phyloP scores from a whole-genome alignment of 2,113 vertebrate genomes.

The Leptosomus discolor region DNA sequence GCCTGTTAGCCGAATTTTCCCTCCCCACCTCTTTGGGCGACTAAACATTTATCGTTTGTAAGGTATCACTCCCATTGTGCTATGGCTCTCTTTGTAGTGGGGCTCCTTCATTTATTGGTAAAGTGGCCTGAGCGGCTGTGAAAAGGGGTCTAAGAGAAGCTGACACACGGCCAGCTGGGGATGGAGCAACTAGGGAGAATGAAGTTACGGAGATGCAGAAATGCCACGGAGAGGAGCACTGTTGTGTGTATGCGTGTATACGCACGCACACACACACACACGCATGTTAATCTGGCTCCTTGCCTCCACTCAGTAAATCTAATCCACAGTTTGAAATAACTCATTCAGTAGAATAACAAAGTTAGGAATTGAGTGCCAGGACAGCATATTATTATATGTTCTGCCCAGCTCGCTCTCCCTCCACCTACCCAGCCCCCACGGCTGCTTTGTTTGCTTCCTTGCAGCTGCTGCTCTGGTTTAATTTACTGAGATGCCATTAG shows the following conservation, averaged over 20 bases:
- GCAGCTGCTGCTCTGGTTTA: slow-evolving; percentile 48
- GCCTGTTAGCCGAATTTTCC: neutral
- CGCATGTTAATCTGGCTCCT: neutral
- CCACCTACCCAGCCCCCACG: neutral
- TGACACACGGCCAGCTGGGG: neutral
- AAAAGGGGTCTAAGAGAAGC: neutral
- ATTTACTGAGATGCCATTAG: slow-evolving; percentile 30
- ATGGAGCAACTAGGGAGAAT: neutral
- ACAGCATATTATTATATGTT: neutral
- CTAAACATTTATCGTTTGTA: neutral
- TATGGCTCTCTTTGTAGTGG: neutral
- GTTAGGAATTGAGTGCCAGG: slow-evolving; percentile 1
- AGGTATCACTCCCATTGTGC: neutral
- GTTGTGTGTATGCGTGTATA: neutral
- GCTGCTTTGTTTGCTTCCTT: slow-evolving; percentile 42
- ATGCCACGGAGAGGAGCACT: neutral
- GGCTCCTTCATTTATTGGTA: neutral
- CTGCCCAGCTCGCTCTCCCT: neutral
- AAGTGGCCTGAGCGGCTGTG: neutral
- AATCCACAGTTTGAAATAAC: slow-evolving; percentile 42
- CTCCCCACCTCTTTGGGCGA: neutral
- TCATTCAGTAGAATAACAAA: slow-evolving; percentile 45
- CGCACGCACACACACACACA: rapidly evolving
- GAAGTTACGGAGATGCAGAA: neutral
- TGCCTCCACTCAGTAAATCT: neutral